Evolutionary conservation across 2,888 invertebrate genomes (phyloP).

Genomic region (Drosophila picticornis): DNA sequence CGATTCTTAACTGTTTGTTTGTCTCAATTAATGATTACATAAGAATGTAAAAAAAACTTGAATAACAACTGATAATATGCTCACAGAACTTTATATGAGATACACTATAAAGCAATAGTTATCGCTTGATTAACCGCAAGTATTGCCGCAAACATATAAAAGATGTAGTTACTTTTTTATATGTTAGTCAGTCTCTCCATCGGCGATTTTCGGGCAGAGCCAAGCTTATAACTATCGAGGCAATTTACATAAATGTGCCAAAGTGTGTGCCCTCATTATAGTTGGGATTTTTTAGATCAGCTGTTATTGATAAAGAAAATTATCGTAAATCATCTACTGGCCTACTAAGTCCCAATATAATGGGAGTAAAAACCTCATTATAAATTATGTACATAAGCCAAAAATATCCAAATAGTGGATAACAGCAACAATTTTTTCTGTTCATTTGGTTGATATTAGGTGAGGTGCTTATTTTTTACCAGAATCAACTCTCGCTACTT

Average conservation of each 20-base stretch:
- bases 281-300: conserved; percentile 86
- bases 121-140: conserved; percentile 30
- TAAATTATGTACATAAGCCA: conserved; percentile 74
- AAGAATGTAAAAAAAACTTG: background rate
- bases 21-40: background rate
- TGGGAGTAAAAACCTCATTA: conserved; percentile 76
- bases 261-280: conserved; percentile 79
- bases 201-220: background rate
- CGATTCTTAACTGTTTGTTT: background rate
- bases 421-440: background rate
- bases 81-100: background rate
- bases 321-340: conserved; percentile 82
- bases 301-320: conserved; percentile 77
- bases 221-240: background rate
- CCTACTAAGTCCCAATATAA: conserved; percentile 86
- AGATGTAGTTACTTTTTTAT: conserved; percentile 13
- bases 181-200: conserved; percentile 26
- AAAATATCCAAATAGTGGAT: background rate
- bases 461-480: too few species aligned
- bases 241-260: background rate
- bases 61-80: background rate
- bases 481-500: background rate
- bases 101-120: conserved; percentile 11
- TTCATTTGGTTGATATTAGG: background rate
- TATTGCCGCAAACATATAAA: conserved; percentile 28